A percentile compares a stretch with the other conserved stretches of the same genome.
Conservation (phyloP, 2,797 vertebrate species). For the Rhabdophis nuchalis region DNA sequence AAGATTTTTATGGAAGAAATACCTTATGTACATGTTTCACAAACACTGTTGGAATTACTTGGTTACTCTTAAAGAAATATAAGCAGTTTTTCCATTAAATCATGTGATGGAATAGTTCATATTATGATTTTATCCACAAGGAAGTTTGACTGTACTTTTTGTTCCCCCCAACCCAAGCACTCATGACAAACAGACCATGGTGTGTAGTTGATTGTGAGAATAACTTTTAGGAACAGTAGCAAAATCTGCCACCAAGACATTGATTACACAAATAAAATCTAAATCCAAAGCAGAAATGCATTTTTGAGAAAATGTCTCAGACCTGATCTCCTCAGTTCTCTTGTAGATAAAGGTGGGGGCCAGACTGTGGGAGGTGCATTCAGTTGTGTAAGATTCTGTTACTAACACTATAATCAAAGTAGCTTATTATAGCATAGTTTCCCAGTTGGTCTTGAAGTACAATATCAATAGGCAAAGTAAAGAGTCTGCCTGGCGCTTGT, state of each 20-base stretch:
- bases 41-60: neutral
- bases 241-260: neutral
- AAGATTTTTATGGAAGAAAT: slow-evolving; percentile 1
- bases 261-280: neutral
- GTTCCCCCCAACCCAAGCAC: neutral
- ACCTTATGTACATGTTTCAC: neutral
- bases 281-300: neutral
- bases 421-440: neutral
- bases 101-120: neutral
- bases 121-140: neutral
- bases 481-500: neutral
- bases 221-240: neutral
- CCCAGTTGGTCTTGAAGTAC: neutral
- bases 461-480: neutral
- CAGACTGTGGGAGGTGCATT: neutral
- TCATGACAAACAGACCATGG: neutral
- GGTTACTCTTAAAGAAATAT: neutral
- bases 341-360: neutral
- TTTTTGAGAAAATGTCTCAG: neutral
- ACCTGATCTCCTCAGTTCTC: neutral
- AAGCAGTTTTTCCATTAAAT: neutral
- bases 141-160: neutral
- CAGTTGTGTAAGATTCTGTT: neutral
- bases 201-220: neutral
- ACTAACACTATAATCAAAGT: neutral